These are phyloP conservation scores for Drosophila sordidapex DNA, from an alignment of 2,888 invertebrate species.

Conservation along the genomic window DNA sequence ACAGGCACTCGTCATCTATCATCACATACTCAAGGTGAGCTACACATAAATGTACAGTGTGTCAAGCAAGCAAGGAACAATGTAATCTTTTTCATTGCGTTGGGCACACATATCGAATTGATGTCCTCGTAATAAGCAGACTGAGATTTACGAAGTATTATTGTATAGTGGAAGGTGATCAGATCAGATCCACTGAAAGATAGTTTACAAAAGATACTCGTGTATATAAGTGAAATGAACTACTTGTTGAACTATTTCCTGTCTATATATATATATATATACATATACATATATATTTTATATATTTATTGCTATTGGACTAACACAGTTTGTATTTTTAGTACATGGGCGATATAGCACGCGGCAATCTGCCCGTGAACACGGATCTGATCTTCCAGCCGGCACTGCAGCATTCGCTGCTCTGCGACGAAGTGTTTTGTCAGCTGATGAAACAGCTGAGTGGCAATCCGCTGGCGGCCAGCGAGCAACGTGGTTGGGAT, in stretches of 20 bases:
- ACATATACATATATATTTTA: too few species aligned
- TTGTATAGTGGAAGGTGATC: not conserved
- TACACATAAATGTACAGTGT: not conserved
- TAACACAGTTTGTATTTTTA: constrained; percentile 62
- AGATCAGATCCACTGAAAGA: not conserved
- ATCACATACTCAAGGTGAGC: constrained; percentile 90
- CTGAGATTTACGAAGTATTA: too few species aligned
- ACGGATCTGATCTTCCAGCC: constrained; percentile 95
- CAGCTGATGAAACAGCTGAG: constrained; percentile 98
- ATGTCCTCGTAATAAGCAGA: too few species aligned
- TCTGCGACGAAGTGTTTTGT: constrained; percentile 96
- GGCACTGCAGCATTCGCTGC: constrained; percentile 89
- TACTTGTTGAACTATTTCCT: not conserved
- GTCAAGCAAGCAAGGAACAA: too few species aligned
- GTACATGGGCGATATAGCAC: constrained; percentile 96
- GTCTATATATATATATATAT: not conserved
- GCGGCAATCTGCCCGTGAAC: constrained; percentile 90
- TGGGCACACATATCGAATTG: too few species aligned
- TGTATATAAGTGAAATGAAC: too few species aligned
- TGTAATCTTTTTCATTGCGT: too few species aligned
- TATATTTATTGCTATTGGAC: not conserved
- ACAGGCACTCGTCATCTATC: constrained; percentile 90
- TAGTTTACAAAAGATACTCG: too few species aligned
- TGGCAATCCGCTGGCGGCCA: constrained; percentile 91
- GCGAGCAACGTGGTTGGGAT: constrained; percentile 98